Percentiles rank a stretch among this genome's conserved stretches.
phyloP scores from a whole-genome alignment of 2,888 invertebrate species.

The Meteorus colon region DNA sequence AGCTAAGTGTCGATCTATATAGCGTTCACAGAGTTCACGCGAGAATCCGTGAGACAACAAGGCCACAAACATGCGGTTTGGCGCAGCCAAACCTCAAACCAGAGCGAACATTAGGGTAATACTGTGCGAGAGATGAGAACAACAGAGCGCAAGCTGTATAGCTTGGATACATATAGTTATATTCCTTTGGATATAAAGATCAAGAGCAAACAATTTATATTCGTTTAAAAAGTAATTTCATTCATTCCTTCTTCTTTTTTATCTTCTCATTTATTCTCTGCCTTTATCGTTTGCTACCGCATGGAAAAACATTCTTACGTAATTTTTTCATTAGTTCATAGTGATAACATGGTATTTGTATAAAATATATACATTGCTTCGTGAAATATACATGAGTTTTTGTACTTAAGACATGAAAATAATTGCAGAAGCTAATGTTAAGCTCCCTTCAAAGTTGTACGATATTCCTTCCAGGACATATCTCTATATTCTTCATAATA shows the following conservation, averaged over 20 bases:
- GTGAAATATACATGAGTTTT: too few relatives aligned
- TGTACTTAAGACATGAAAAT: too few relatives aligned
- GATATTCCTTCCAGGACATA: too few relatives aligned
- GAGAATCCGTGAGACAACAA: conserved; percentile 67
- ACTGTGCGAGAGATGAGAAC: conserved; percentile 27
- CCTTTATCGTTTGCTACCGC: not conserved
- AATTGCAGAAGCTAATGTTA: too few relatives aligned
- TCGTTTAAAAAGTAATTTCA: conserved; percentile 4
- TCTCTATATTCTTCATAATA: not conserved
- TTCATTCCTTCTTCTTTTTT: not conserved
- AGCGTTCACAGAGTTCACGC: conserved; percentile 59
- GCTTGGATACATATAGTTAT: not conserved
- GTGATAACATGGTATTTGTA: too few relatives aligned
- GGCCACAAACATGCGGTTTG: conserved; percentile 72
- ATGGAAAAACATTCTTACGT: not conserved
- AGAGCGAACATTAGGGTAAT: conserved; percentile 69
- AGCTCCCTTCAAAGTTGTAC: too few relatives aligned
- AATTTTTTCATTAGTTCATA: not conserved
- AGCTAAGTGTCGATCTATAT: conserved; percentile 33
- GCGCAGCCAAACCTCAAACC: conserved; percentile 71
- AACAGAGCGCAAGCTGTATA: conserved; percentile 2
- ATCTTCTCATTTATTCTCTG: not conserved
- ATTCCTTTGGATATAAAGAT: not conserved
- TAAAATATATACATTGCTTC: too few relatives aligned
- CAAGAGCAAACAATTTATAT: not conserved